Evolutionary conservation across 1,140 invertebrate genomes (phyloP), one percentile per base, ranked within the genome.

Genomic region (Coenobita brevimanus): DNA sequence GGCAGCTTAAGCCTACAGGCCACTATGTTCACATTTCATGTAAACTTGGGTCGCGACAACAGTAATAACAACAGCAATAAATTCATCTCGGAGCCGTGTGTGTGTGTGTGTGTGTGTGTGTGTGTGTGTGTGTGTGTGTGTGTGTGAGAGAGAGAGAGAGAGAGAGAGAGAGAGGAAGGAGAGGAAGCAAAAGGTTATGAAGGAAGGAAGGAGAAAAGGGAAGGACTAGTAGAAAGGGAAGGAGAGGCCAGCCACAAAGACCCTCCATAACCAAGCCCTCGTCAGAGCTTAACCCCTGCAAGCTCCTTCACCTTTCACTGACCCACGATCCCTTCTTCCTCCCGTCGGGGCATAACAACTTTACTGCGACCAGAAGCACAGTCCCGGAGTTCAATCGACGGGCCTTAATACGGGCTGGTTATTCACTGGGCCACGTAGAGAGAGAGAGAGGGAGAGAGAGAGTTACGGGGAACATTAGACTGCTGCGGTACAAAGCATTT

Each of bases 281-380:
- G 38, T 24, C 38, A 27, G n/a, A n/a, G n/a, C n/a, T n/a, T n/a
- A n/a, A 13, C 80, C 0, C 10, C 36, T 33, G 41, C 6, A 81
- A 82, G 80, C 80, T 62, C 60, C 24, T 4, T 0, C 21, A 21
- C 80, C 24, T 71, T 82, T 82, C 62, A 82, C 30, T 8, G 3
- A 8, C 3, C 64, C 80, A 82, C 80, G 80, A n/a, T 82, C 80
- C 27, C 46, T 43, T 43, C 33, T 21, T 21, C 0, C n/a, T 3
- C 33, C 17, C 8, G 33, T 24, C 15, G 21, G 10, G 15, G 0
- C 67, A 36, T 15, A 50, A 41, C 41, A 46, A 75, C 2, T 43
- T 24, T 15, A 21, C 17, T 21, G 38, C 3, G 46, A 30, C 2
- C 3, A 17, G 2, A 2, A 78, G 0, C 21, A 33, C 43, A 54